Base-by-base conservation (phyloP, 2,113 vertebrate species). In the Lates calcarifer region DNA sequence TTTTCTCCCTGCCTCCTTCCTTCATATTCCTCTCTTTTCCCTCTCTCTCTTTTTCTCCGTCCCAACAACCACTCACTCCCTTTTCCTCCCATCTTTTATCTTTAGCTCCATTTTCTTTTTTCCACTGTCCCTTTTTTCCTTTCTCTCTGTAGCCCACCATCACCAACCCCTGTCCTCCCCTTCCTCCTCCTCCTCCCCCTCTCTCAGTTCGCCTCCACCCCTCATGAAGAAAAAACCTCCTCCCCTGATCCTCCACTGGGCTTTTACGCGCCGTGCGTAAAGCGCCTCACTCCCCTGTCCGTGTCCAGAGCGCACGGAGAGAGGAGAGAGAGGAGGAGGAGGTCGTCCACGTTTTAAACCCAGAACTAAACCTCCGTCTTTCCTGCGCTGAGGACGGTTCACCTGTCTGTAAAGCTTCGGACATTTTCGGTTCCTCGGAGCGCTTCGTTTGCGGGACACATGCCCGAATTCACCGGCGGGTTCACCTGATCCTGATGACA, bases 201-300 rank as follows among this genome's bases (percentile, higher is more conserved):
- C 45, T 26, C 5, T n/a, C 55, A 47, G 6, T 13, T 39, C 28
- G 0, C 20, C 37, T 37, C 24, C 41, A 13, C 29, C 5, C 14
- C 24, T 24, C 37, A 7, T 6, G 10, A 11, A 28, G 26, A 39
- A 13, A 65, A 6, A 14, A 24, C 49, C 70, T 35, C 70, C 81
- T 55, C 67, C 70, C 28, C 41, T 0, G 37, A n/a, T 69, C 64
- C 77, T 64, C 51, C 55, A 17, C 51, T 74, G 6, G 14, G 10
- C 33, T 69, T 64, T 69, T 71, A 83, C 80, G 83, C 89, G 77
- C 79, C 3, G 82, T 66, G 84, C 89, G 82, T 89, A 85, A 89
- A 85, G 37, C 69, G 31, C 73, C 53, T 67, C 84, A 77, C 8
- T 80, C 74, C 14, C 14, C 73, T 70, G 43, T 55, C 68, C 47